phyloP scores from a whole-genome alignment of 2,888 invertebrate species.

The Leptopilina syphax region DNA sequence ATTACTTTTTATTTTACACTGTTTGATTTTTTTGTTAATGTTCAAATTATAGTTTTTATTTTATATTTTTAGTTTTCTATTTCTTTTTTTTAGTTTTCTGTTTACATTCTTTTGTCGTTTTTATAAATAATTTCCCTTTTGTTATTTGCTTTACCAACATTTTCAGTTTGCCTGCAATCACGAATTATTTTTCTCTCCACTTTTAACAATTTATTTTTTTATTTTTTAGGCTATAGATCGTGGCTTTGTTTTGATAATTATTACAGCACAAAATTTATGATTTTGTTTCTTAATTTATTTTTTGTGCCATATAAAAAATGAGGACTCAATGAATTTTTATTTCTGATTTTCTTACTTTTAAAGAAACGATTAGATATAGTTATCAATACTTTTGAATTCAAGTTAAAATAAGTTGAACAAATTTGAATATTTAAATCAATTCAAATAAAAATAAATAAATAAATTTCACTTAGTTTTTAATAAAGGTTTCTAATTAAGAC shows the following conservation, averaged over 20 bases:
- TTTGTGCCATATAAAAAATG: not conserved
- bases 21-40: too few relatives aligned
- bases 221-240: not conserved
- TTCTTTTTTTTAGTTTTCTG: too few relatives aligned
- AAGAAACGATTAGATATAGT: too few relatives aligned
- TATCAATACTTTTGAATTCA: too few relatives aligned
- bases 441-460: too few relatives aligned
- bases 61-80: not conserved
- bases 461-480: too few relatives aligned
- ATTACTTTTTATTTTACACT: too few relatives aligned
- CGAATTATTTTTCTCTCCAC: not conserved
- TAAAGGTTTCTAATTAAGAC: too few relatives aligned
- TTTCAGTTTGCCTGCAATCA: not conserved
- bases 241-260: not conserved
- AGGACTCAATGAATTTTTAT: not conserved
- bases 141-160: not conserved
- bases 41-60: not conserved
- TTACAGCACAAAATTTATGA: not conserved
- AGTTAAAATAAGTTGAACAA: too few relatives aligned
- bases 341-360: not conserved
- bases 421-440: too few relatives aligned
- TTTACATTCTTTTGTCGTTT: too few relatives aligned
- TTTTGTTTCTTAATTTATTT: not conserved
- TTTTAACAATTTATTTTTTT: conserved; percentile 1
- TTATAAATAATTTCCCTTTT: too few relatives aligned